Percentiles rank a stretch among this genome's conserved stretches.
phyloP scores from a whole-genome alignment of 2,113 vertebrate species.

The Macaca nemestrina region DNA sequence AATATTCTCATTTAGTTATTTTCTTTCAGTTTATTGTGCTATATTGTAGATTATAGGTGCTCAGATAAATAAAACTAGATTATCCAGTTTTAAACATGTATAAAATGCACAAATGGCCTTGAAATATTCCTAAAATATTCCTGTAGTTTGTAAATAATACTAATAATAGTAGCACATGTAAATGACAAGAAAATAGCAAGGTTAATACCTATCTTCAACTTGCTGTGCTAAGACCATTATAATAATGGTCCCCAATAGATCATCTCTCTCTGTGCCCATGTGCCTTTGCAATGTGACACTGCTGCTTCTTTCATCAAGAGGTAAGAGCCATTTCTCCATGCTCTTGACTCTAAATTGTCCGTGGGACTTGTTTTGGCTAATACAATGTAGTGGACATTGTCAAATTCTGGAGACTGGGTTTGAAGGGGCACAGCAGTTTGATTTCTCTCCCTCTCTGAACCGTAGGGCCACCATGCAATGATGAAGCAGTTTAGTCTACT shows the following conservation, averaged over 20 bases:
- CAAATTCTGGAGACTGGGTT: background rate
- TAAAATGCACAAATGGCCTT: constrained; percentile 11
- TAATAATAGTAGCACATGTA: background rate
- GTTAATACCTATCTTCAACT: background rate
- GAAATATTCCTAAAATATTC: background rate
- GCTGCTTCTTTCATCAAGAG: background rate
- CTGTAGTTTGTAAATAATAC: background rate
- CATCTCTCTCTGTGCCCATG: background rate
- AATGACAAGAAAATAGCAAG: background rate
- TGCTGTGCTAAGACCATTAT: background rate
- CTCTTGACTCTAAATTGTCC: background rate
- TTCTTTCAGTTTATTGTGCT: constrained; percentile 2
- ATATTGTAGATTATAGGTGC: background rate
- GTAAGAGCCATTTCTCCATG: background rate
- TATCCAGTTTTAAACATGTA: constrained; percentile 29
- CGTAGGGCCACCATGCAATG: background rate
- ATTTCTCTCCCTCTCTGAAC: background rate
- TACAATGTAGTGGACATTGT: background rate
- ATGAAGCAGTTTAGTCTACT: background rate
- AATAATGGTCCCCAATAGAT: background rate
- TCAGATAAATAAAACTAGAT: constrained; percentile 19
- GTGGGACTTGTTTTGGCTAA: background rate
- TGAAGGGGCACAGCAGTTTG: background rate
- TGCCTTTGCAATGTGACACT: background rate
- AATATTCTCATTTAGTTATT: constrained; percentile 1